Evolutionary conservation across 2,888 invertebrate genomes (phyloP).

Genomic region (Cataglyphis livida): DNA sequence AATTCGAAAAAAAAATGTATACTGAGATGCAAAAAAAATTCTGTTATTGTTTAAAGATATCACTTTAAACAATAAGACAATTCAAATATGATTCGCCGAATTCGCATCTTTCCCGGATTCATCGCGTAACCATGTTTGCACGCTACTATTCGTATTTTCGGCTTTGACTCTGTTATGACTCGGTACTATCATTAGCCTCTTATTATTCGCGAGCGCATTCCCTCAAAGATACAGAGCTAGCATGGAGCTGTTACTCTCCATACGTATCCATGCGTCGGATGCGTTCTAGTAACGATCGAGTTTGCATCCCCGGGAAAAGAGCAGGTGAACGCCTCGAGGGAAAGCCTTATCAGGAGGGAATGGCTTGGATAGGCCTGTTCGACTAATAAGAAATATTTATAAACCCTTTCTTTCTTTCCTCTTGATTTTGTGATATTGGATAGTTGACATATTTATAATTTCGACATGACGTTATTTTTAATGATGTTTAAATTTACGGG

Average conservation of each 20-base stretch:
- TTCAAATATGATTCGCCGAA: not conserved
- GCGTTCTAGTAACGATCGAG: constrained; percentile 54
- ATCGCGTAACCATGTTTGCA: not conserved
- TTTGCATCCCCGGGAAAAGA: constrained; percentile 54
- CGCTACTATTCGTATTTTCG: constrained; percentile 36
- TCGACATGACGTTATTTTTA: not conserved
- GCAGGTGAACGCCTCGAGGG: constrained; percentile 49
- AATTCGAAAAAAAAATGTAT: not conserved
- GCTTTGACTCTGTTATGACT: constrained; percentile 20
- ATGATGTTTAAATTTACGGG: not conserved
- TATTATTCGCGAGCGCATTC: constrained; percentile 32
- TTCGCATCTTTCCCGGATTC: not conserved
- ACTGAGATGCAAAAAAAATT: not conserved
- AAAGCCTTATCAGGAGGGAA: constrained; percentile 15
- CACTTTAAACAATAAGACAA: not conserved
- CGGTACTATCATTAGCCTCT: constrained; percentile 44
- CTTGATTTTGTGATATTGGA: not conserved
- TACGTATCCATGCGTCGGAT: constrained; percentile 39
- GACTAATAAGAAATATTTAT: not conserved
- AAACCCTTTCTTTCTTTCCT: not conserved
- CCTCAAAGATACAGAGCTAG: constrained; percentile 7
- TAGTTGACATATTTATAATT: not conserved
- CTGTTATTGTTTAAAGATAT: not conserved
- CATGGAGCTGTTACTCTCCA: not conserved
- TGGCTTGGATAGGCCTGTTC: constrained; percentile 18